Evolutionary conservation across 2,797 vertebrate genomes (phyloP), one percentile per base, ranked within the genome.

Genomic region (Enoplosus armatus): DNA sequence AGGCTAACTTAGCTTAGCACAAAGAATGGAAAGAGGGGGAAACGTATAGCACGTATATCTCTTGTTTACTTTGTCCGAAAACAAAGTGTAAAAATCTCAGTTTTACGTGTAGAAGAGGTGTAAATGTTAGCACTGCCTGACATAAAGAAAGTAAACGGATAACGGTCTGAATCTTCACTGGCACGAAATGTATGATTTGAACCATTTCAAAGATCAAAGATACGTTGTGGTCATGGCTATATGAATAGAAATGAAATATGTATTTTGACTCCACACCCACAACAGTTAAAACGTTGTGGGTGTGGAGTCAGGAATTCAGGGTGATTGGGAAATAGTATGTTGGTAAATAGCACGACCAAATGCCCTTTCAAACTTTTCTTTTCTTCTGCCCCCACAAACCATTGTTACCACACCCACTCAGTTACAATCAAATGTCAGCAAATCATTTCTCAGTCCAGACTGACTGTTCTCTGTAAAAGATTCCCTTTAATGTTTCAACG

Each of bases 321-420:
- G 22, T 33, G 10, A 39, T 22, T 62, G 5, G n/a, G n/a, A n/a
- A n/a, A n/a, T n/a, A n/a, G n/a, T n/a, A n/a, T n/a, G n/a, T n/a
- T n/a, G n/a, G n/a, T n/a, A n/a, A n/a, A n/a, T n/a, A n/a, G n/a
- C n/a, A n/a, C n/a, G n/a, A n/a, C 48, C 53, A 18, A 6, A 24
- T 14, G 0, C 18, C 22, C 50, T 39, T 43, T 53, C 24, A 37
- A n/a, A 54, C 41, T 26, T 55, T 12, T n/a, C n/a, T n/a, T 31
- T 2, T 66, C 59, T 15, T 37, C 15, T 73, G 41, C 15, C 70
- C 59, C 45, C 14, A 22, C 27, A 26, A 5, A 22, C 22, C 47
- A 10, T 41, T 45, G 33, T 35, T 27, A 53, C 43, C 48, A 50
- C 71, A 62, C 29, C 35, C 48, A 43, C 33, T 70, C 63, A 33